Percentiles rank a stretch among this genome's conserved stretches.
Evolutionary conservation across 2,113 vertebrate species (phyloP).

Genomic region (Arenaria interpres): DNA sequence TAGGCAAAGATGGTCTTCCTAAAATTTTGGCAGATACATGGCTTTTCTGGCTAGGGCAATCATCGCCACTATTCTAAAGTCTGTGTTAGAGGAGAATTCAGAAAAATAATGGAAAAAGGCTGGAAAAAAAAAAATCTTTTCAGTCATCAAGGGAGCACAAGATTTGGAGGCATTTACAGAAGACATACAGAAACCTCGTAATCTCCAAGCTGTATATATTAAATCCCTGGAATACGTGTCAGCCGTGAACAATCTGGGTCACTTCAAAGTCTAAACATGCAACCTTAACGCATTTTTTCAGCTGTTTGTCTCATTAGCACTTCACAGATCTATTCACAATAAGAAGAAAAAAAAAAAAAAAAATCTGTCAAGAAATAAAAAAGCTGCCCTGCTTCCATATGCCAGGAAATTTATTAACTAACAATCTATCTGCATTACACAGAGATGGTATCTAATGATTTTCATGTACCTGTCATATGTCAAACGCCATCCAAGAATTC

Average conservation of each 20-base stretch:
- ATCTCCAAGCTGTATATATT: background rate
- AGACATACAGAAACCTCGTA: background rate
- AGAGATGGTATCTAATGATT: conserved; percentile 5
- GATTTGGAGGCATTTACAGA: background rate
- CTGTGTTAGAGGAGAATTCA: background rate
- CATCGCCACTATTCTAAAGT: background rate
- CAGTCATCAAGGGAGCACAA: background rate
- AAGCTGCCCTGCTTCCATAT: background rate
- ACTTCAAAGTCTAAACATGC: background rate
- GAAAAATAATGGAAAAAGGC: background rate
- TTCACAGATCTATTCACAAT: background rate
- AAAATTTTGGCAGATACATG: background rate
- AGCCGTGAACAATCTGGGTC: background rate
- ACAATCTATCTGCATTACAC: background rate
- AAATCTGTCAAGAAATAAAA: background rate
- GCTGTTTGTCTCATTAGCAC: conserved; percentile 38
- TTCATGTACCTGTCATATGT: conserved; percentile 3
- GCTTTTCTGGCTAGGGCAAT: background rate
- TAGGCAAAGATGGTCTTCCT: background rate
- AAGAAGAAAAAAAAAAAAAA: background rate
- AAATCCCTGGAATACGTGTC: background rate
- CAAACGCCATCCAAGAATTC: background rate
- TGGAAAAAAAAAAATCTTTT: background rate
- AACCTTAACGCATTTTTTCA: conserved; percentile 25
- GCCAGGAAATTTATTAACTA: conserved; percentile 33